Evolutionary conservation across 2,113 vertebrate species (phyloP).

Genomic region (Barbus barbus): DNA sequence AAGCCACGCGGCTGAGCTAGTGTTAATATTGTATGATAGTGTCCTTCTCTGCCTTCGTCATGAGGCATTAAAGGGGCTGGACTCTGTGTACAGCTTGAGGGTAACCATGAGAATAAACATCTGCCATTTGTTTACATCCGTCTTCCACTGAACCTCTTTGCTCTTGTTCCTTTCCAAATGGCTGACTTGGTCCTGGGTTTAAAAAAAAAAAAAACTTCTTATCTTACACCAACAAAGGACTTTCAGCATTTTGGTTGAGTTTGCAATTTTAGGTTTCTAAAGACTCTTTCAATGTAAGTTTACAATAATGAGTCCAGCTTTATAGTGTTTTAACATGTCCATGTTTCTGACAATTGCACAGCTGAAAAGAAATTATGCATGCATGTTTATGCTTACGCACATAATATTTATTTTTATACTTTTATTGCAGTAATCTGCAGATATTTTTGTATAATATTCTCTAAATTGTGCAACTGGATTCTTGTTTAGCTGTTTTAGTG

Average conservation of each 20-base stretch:
- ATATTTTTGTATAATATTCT: not conserved
- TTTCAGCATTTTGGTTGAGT: not conserved
- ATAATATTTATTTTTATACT: not conserved
- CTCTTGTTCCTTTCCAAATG: not conserved
- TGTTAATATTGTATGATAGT: slow-evolving; percentile 32
- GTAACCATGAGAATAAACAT: slow-evolving; percentile 3
- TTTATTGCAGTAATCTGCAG: not conserved
- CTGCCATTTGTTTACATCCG: slow-evolving; percentile 1
- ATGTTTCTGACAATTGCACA: no score
- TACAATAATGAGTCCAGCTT: not conserved
- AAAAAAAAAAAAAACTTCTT: no score
- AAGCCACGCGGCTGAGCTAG: not conserved
- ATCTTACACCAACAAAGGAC: not conserved
- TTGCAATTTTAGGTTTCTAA: no score
- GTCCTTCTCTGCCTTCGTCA: not conserved
- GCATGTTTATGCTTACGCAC: no score
- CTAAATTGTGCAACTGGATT: no score
- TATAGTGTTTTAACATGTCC: no score
- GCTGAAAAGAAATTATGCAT: not conserved
- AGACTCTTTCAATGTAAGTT: not conserved
- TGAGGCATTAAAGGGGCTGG: not conserved
- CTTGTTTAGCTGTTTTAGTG: no score
- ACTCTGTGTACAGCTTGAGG: not conserved
- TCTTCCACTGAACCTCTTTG: not conserved
- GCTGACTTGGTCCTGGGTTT: not conserved